A percentile compares a stretch with the other conserved stretches of the same genome.
phyloP scores from a whole-genome alignment of 2,888 invertebrate genomes.

The Aleiodes alternator region DNA sequence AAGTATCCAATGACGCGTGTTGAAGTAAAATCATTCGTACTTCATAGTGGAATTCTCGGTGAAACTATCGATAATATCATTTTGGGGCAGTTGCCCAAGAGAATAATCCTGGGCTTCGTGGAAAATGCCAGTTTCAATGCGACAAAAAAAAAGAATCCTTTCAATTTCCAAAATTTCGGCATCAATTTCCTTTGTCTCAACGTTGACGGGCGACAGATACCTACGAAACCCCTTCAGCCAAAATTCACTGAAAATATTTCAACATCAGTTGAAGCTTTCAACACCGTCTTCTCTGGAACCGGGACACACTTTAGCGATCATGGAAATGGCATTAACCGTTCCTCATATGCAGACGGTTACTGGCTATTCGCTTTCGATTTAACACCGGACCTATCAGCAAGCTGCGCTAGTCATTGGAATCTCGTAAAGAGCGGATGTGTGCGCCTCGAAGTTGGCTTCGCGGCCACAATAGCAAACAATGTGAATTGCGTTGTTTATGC shows the following conservation, averaged over 20 bases:
- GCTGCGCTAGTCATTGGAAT: conserved; percentile 47
- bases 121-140: too few species aligned
- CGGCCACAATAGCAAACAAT: too few species aligned
- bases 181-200: conserved; percentile 1
- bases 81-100: too few species aligned
- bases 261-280: too few species aligned
- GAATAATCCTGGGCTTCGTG: too few species aligned
- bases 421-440: conserved; percentile 52
- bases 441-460: conserved; percentile 51
- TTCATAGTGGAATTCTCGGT: too few species aligned
- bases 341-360: conserved; percentile 1
- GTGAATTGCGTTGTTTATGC: conserved; percentile 54
- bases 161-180: not conserved
- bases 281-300: not conserved
- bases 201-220: not conserved
- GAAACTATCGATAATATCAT: too few species aligned
- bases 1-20: too few species aligned
- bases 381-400: conserved; percentile 57
- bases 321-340: not conserved
- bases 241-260: too few species aligned
- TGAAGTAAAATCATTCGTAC: too few species aligned
- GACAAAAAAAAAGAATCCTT: not conserved
- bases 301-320: not conserved
- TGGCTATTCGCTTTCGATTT: conserved; percentile 58
- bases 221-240: conserved; percentile 2